phyloP scores from a whole-genome alignment of 2,113 vertebrate genomes.

The Anarrhichthys ocellatus region DNA sequence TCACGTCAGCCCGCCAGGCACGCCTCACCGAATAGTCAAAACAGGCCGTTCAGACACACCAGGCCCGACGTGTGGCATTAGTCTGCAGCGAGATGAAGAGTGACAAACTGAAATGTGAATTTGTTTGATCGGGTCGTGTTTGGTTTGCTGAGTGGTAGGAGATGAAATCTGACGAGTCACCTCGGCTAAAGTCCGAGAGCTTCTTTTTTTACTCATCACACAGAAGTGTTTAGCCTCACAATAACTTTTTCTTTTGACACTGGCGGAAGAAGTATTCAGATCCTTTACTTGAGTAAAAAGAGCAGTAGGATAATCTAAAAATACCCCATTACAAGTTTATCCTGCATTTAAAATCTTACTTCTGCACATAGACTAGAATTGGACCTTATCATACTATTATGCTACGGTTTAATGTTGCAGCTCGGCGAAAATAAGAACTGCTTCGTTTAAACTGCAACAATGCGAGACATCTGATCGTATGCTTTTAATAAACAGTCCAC shows the following conservation, averaged over 20 bases:
- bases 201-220: background rate
- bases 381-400: background rate
- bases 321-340: background rate
- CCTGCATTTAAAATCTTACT: background rate
- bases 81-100: slow-evolving; percentile 31
- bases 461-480: background rate
- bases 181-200: background rate
- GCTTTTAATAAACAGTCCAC: background rate
- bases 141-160: slow-evolving; percentile 40
- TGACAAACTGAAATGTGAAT: slow-evolving; percentile 39
- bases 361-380: background rate
- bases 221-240: slow-evolving; percentile 37
- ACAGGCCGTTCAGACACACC: slow-evolving; percentile 17
- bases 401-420: background rate
- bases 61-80: slow-evolving; percentile 24
- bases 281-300: background rate
- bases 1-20: slow-evolving; percentile 68
- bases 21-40: slow-evolving; percentile 51
- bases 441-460: background rate
- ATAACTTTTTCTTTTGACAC: background rate
- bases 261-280: background rate
- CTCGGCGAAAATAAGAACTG: background rate
- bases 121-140: slow-evolving; percentile 31
- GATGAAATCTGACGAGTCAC: slow-evolving; percentile 51
- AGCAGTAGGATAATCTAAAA: background rate